Evolutionary conservation across 2,113 vertebrate species (phyloP).

Genomic region (Ameiurus melas): DNA sequence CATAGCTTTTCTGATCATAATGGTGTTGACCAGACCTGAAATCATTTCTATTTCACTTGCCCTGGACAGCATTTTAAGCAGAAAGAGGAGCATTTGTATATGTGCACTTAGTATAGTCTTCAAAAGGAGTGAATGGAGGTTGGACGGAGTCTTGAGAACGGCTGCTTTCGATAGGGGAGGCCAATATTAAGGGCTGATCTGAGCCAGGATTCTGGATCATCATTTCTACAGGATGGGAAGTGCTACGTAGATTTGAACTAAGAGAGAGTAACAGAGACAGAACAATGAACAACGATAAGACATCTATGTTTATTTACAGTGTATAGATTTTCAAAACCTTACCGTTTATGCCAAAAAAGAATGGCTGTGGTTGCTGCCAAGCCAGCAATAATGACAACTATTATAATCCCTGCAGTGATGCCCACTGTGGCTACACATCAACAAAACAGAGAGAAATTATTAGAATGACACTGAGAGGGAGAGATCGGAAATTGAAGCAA

Average conservation of each 20-base stretch:
- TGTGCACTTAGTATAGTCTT: background rate
- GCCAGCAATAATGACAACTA: background rate
- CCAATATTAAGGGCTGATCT: background rate
- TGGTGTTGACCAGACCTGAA: background rate
- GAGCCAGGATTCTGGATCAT: background rate
- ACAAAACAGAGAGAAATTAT: background rate
- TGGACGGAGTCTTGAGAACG: background rate
- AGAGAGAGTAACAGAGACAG: background rate
- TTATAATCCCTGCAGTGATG: background rate
- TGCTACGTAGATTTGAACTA: background rate
- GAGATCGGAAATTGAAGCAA: background rate
- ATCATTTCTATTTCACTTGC: background rate
- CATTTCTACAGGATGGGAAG: background rate
- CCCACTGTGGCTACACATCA: background rate
- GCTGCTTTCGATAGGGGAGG: background rate
- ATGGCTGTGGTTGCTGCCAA: background rate
- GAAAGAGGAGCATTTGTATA: background rate
- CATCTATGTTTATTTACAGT: background rate
- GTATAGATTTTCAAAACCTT: background rate
- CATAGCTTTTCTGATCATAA: background rate
- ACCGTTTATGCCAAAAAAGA: slow-evolving; percentile 1
- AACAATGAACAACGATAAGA: background rate
- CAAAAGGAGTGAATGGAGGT: background rate
- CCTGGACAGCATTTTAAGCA: background rate
- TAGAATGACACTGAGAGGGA: background rate